Conservation (phyloP, 2,797 vertebrate genomes). For the Sebastes glaucus region DNA sequence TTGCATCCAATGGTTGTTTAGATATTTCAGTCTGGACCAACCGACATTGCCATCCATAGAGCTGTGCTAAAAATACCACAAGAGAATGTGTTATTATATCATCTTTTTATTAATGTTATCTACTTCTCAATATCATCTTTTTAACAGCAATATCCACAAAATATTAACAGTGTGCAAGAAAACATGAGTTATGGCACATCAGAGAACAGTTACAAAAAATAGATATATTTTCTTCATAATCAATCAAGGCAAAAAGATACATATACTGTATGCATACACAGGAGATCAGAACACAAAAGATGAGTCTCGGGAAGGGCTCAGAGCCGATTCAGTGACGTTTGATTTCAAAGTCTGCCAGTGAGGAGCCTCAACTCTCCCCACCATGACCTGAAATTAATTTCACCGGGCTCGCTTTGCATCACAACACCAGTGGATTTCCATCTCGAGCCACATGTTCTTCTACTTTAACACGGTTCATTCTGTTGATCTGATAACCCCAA, state of each 20-base stretch:
- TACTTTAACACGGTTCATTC: constrained; percentile 51
- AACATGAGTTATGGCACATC: constrained; percentile 86
- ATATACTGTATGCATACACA: constrained; percentile 80
- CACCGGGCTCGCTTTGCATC: constrained; percentile 19
- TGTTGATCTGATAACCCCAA: constrained; percentile 55
- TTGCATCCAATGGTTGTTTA: not conserved
- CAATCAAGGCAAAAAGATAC: constrained; percentile 86
- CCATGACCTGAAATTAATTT: constrained; percentile 15
- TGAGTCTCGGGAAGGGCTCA: constrained; percentile 71
- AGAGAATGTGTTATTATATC: constrained; percentile 61
- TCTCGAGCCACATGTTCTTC: constrained; percentile 38
- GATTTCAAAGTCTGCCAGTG: constrained; percentile 64
- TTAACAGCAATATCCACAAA: constrained; percentile 90
- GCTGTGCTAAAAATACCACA: not conserved
- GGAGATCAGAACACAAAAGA: constrained; percentile 80
- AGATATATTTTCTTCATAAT: constrained; percentile 85
- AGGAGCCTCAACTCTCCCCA: constrained; percentile 62
- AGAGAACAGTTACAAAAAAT: constrained; percentile 87
- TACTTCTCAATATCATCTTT: constrained; percentile 82
- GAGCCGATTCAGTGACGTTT: constrained; percentile 63
- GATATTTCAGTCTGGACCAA: not conserved
- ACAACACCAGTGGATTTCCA: constrained; percentile 48
- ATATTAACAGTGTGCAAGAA: constrained; percentile 89
- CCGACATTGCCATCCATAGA: not conserved
- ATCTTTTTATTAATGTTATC: constrained; percentile 82